A percentile compares a stretch with the other conserved stretches of the same genome.
Conservation (phyloP, 2,888 invertebrate species). For the Scaptomyza parva region DNA sequence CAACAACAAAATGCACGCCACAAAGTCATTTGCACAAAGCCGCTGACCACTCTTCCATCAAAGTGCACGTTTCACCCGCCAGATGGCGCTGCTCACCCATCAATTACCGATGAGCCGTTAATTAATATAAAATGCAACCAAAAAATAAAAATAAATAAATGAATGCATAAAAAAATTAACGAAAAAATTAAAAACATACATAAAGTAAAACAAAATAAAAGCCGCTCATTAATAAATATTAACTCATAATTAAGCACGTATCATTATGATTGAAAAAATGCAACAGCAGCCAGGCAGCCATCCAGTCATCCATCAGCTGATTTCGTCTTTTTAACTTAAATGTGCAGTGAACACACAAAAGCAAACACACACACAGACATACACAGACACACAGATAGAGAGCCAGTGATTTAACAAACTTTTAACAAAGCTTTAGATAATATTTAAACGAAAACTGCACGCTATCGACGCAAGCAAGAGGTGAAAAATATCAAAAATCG, state of each 20-base stretch:
- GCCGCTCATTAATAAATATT: constrained; percentile 71
- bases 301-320: too few species aligned
- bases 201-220: constrained; percentile 22
- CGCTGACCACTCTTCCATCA: constrained; percentile 22
- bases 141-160: constrained; percentile 22
- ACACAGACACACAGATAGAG: neutral
- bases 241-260: constrained; percentile 69
- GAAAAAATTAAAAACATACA: neutral
- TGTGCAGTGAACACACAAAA: neutral
- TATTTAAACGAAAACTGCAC: constrained; percentile 52
- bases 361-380: too few species aligned
- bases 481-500: constrained; percentile 56
- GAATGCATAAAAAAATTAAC: neutral
- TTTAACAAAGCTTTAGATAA: constrained; percentile 57
- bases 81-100: constrained; percentile 60
- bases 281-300: constrained; percentile 6
- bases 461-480: constrained; percentile 29
- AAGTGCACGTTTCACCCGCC: constrained; percentile 50
- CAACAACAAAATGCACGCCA: constrained; percentile 45
- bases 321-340: constrained; percentile 12
- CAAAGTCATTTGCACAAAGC: constrained; percentile 61
- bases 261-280: constrained; percentile 37
- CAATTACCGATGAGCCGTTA: constrained; percentile 60
- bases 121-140: constrained; percentile 56
- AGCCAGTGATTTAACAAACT: constrained; percentile 46